Conservation (phyloP, 1,140 invertebrate genomes). For the Ceratina japonica region DNA sequence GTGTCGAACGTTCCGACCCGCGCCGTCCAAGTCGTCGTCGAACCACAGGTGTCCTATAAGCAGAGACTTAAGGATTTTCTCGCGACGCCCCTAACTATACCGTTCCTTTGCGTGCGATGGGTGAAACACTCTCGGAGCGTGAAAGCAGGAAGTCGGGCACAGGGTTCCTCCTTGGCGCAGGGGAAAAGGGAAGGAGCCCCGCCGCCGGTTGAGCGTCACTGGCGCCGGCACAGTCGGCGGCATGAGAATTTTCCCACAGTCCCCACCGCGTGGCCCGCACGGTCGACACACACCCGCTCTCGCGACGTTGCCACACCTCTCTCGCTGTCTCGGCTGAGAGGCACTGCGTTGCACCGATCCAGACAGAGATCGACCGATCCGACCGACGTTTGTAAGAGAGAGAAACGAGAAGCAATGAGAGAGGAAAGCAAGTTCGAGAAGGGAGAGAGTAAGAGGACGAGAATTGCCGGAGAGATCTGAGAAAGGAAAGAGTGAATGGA, state of each 20-base stretch:
- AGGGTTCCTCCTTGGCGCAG: not conserved
- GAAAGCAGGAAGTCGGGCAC: conserved; percentile 68
- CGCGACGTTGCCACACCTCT: conserved; percentile 78
- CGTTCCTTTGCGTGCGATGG: conserved; percentile 9
- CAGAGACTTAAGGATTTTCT: conserved; percentile 35
- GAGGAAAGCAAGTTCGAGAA: not conserved
- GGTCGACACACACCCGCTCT: conserved; percentile 74
- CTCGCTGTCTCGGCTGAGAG: conserved; percentile 55
- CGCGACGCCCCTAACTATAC: conserved; percentile 47
- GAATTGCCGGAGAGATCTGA: conserved; percentile 32
- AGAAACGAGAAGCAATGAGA: conserved; percentile 32
- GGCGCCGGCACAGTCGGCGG: conserved; percentile 69
- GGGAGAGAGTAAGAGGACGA: conserved; percentile 1
- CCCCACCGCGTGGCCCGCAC: conserved; percentile 69
- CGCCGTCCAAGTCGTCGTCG: not conserved
- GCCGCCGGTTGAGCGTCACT: conserved; percentile 68
- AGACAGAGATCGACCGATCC: conserved; percentile 9
- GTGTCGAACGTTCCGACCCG: too few species aligned
- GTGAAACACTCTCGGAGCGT: conserved; percentile 65
- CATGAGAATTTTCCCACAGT: conserved; percentile 80
- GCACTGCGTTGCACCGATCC: conserved; percentile 52
- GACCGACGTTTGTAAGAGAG: not conserved
- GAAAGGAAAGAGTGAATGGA: conserved; percentile 48
- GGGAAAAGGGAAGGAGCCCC: not conserved
- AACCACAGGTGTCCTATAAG: not conserved